Base-by-base conservation (phyloP, 92 coral and sea anemone species). In the Pocillopora meandrina region DNA sequence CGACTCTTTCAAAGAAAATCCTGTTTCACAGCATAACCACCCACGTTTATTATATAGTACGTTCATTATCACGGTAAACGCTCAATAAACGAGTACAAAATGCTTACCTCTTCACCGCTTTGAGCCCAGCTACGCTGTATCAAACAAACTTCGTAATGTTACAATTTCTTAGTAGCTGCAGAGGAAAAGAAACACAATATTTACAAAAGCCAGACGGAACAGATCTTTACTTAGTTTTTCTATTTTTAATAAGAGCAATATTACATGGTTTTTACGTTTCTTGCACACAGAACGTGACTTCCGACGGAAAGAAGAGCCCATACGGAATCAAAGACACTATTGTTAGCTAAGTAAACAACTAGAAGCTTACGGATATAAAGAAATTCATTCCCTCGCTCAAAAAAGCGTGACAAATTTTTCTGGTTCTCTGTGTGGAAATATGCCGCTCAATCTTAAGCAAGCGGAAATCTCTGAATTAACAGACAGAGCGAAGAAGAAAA, bases 341-440 rank as follows among this genome's bases (percentile, higher is more conserved):
- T 81, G 85, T 81, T 68, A 57, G 9, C 65, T 42, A 18, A n/a
- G 79, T 82, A 82, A 82, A 82, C 86, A 82, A 12, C 17, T 11
- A 31, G 20, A 52, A 18, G 33, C 65, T 70, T 33, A 65, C 85
- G 85, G 85, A 70, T 76, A 69, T 70, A 34, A 12, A 69, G 17
- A 57, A 69, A 10, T 33, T 70, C 31, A 26, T 16, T 59, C 67
- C 76, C 76, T 17, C 59, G 8, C 76, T 33, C 61, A 59, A 69
- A 35, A 57, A 58, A 81, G 85, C 77, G 85, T 81, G 65, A 81
- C 75, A 36, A 70, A 81, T 16, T 7, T 12, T 80, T 80, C 52
- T 35, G 23, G 18, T 57, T 42, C 65, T 70, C 56, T 33, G 17
- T 55, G 19, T 15, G 18, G 55, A 70, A 70, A 70, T 34, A 11